Base-by-base conservation (phyloP, 2,797 vertebrate species). In the Lemur catta region DNA sequence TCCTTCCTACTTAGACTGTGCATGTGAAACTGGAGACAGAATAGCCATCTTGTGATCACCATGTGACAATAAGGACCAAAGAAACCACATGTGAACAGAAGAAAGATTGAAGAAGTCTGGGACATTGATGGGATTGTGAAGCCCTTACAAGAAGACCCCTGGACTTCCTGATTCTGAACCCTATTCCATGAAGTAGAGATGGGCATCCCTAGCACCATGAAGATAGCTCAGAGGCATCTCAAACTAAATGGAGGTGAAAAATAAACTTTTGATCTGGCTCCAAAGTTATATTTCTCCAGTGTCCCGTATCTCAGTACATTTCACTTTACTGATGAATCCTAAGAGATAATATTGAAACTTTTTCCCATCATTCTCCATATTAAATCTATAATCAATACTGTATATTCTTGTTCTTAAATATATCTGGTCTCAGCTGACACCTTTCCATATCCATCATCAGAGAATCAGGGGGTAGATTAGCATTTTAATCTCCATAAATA, bases 151-250 rank as follows among this genome's bases (percentile, higher is more conserved):
- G 18, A 86, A 15, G 20, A n/a, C 5, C 59, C 30, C 55, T 65
- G 18, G 3, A 33, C 13, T 59, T 71, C 11, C 30, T 52, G 11
- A 55, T 76, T 38, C 22, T 82, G 13, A 15, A 41, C 28, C 63
- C 76, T 24, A 7, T 55, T 72, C 35, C 28, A 11, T 28, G 33
- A 55, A 4, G 24, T 76, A 48, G 7, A 33, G 41, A 86, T 38
- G 4, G 3, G 43, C 13, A 46, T 6, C 24, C 1, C 9, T 24
- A 48, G 20, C 6, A n/a, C n/a, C 26, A 30, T 4, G 4, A 48
- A 59, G 15, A n/a, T 35, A 85, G 15, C 12, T 76, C 57, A 81
- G 8, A 76, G 61, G 5, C 22, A 65, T 78, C 43, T 12, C 69
- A 63, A 57, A 59, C 50, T 41, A 74, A 84, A 41, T 13, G 10